Evolutionary conservation across 2,113 vertebrate species (phyloP).

Genomic region (Solea solea): DNA sequence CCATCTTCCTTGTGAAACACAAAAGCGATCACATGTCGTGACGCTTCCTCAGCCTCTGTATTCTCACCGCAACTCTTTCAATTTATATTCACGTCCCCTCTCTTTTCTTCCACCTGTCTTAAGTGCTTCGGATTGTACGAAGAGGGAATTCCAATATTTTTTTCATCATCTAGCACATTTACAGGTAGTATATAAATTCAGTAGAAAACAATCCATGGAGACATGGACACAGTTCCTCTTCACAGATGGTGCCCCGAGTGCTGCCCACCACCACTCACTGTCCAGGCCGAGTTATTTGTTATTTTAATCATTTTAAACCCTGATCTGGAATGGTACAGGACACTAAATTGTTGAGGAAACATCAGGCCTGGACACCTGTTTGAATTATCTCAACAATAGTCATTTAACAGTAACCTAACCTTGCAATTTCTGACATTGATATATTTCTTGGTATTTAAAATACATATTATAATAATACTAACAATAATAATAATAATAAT

Average conservation of each 20-base stretch:
- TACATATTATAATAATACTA: too few species aligned
- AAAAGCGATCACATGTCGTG: constrained; percentile 23
- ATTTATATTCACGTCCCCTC: background rate
- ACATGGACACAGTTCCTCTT: background rate
- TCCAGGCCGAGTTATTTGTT: background rate
- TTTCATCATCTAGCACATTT: background rate
- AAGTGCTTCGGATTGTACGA: background rate
- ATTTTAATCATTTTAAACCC: background rate
- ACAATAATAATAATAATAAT: too few species aligned
- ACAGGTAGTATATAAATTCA: too few species aligned
- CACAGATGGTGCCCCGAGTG: background rate
- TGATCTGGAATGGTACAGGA: background rate
- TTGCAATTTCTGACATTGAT: too few species aligned
- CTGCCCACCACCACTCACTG: background rate
- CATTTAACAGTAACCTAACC: too few species aligned
- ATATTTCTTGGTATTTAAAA: too few species aligned
- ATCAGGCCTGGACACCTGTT: too few species aligned
- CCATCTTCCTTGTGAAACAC: constrained; percentile 14
- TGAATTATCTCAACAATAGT: too few species aligned
- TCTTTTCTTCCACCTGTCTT: constrained; percentile 11
- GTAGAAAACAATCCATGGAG: too few species aligned
- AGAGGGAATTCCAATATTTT: background rate
- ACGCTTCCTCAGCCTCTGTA: constrained; percentile 2
- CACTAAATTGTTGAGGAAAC: background rate
- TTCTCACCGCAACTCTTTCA: background rate